phyloP scores from a whole-genome alignment of 2,113 vertebrate genomes.

The Anhinga rufa region DNA sequence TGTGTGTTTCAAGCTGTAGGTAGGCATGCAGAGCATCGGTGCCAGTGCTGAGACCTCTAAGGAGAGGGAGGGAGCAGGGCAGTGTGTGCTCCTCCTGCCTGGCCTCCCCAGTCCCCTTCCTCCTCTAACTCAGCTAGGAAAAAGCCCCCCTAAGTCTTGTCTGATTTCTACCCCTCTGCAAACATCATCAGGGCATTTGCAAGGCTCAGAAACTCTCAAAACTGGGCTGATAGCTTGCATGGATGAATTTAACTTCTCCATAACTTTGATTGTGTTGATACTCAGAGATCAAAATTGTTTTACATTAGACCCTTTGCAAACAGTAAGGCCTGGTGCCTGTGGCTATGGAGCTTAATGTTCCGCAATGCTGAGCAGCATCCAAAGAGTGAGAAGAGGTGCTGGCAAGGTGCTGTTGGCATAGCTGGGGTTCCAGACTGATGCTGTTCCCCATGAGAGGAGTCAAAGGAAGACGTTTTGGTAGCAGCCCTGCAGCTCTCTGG shows the following conservation, averaged over 20 bases:
- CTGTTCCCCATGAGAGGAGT: not conserved
- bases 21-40: not conserved
- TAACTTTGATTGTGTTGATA: not conserved
- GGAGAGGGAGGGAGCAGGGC: not conserved
- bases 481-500: not conserved
- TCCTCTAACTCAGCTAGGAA: not conserved
- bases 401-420: not conserved
- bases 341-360: not conserved
- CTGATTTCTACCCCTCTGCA: not conserved
- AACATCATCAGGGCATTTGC: not conserved
- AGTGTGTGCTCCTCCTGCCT: not conserved
- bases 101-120: not conserved
- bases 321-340: not conserved
- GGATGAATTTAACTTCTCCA: not conserved
- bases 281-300: not conserved
- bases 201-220: not conserved
- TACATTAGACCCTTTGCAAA: not conserved
- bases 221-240: not conserved
- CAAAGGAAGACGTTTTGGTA: not conserved
- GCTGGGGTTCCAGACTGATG: not conserved
- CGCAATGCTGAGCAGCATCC: not conserved
- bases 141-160: not conserved
- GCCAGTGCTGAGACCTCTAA: not conserved
- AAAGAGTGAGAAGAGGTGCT: not conserved
- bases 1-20: rapidly evolving